Evolutionary conservation across 2,113 vertebrate genomes (phyloP), one percentile per base, ranked within the genome.

Genomic region (Typhlomys cinereus): DNA sequence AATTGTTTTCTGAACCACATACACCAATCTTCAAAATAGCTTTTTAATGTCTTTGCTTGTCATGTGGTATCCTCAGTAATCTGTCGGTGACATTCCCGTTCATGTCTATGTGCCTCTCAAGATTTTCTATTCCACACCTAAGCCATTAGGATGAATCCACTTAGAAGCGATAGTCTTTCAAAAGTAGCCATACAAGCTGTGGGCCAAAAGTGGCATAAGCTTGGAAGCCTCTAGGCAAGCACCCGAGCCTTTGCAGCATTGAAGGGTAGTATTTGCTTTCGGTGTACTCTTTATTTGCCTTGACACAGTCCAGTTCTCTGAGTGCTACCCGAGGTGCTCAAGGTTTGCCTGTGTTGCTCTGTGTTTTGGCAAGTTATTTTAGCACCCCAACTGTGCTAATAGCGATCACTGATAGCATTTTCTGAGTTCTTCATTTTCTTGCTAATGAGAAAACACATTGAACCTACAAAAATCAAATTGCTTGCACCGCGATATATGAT

Each of bases 401-500:
- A 50, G 7, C 74, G 44, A 25, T 73, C 27, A 62, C 41, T 74
- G 31, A 87, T 39, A 67, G 8, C 41, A 5, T 4, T 57, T 29
- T 88, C 75, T 64, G n/a, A 91, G 23, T 89, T 83, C 79, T 71
- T 62, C 59, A 23, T 73, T 91, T 57, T 57, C 39, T 74, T 69
- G 44, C 10, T 34, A 52, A 54, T 46, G 41, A 78, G 84, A 57
- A 69, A 89, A 92, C 2, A 27, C 59, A 78, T 87, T 44, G 4
- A 54, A 74, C 21, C 62, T 85, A 88, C 44, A 54, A 91, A 92
- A 92, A 88, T 52, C 62, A 82, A 92, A 82, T 46, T 48, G 23
- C 74, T 81, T 85, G 39, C 64, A 18, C 1, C 6, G 12, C 85
- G 89, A 90, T 59, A 13, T 50, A 85, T 44, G 25, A 62, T 82